Base-by-base conservation (phyloP, 2,113 vertebrate species). In the Corydoras sp. region DNA sequence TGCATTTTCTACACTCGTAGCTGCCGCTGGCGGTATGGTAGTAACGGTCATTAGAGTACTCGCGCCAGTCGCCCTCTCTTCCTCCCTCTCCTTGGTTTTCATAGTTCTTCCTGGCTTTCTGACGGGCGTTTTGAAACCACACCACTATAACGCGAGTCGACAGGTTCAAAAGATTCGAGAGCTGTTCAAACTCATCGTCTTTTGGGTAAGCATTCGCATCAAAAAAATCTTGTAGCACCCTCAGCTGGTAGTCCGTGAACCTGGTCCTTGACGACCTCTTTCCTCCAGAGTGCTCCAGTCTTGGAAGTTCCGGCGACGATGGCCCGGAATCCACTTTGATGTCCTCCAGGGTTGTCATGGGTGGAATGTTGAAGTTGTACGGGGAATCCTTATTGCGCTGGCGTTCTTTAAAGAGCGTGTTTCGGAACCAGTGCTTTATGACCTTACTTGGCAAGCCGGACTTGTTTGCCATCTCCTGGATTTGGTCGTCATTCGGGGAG, bases 381-480 rank as follows among this genome's bases (percentile, higher is more conserved):
- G 97, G 97, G 2, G 97, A 99, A 85, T 99, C 97, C 81, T 99
- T 99, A 87, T 99, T 98, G 66, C 96, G 92, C 63, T 99, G 97
- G 61, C 97, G 92, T 82, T 99, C 97, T 84, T 99, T 99, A 84
- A 99, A 99, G 35, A 99, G 88, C 0, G 96, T 99, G 82, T 99
- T 99, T 77, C 97, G 90, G 82, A 99, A 99, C 97, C 97, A 99
- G 86, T 99, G 97, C 86, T 99, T 99, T 82, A 99, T 98, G 71
- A 99, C 97, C 72, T 99, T 99, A 86, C 96, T 93, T 55, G 94
- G 93, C 85, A 99, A 76, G 32, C 95, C 92, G 0, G 95, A 98
- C 59, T 93, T 90, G 81, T 90, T 88, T 1, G 95, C 94, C 93
- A 99, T 97, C 84, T 97, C 95, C 82, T 92, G 94, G 78, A 98